Percentiles rank a stretch among this genome's conserved stretches.
Evolutionary conservation across 1,140 invertebrate species (phyloP).

Genomic region (Rhynchophorus ferrugineus): DNA sequence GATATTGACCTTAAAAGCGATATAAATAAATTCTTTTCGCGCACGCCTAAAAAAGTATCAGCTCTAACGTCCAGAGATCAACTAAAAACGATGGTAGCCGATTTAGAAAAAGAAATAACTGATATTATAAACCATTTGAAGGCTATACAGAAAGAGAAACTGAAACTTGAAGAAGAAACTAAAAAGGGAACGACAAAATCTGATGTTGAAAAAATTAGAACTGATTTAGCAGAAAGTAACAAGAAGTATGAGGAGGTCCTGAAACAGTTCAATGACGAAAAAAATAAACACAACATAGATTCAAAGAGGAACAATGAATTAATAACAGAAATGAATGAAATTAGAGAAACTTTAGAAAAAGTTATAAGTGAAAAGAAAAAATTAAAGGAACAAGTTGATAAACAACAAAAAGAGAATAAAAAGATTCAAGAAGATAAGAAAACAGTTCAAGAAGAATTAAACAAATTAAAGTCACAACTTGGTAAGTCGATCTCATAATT

Average conservation of each 20-base stretch:
- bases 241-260: constrained; percentile 28
- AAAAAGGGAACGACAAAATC: constrained; percentile 41
- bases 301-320: constrained; percentile 45
- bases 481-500: constrained; percentile 26
- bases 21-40: constrained; percentile 51
- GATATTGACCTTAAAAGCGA: constrained; percentile 9
- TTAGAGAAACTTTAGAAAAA: constrained; percentile 43
- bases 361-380: constrained; percentile 43
- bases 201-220: constrained; percentile 30
- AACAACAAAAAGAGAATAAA: constrained; percentile 43
- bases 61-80: constrained; percentile 63
- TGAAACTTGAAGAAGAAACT: constrained; percentile 45
- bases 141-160: constrained; percentile 49
- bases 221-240: constrained; percentile 30
- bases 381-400: constrained; percentile 45
- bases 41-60: constrained; percentile 58
- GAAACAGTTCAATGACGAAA: constrained; percentile 43
- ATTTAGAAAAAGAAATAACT: constrained; percentile 72
- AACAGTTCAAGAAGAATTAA: constrained; percentile 49
- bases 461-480: constrained; percentile 47
- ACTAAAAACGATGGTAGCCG: constrained; percentile 69
- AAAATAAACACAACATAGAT: constrained; percentile 46
- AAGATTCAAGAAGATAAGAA: constrained; percentile 48
- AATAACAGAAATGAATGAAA: constrained; percentile 43
- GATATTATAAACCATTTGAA: constrained; percentile 56